Evolutionary conservation across 2,113 vertebrate species (phyloP), one percentile per base, ranked within the genome.

Genomic region (Planiliza haematocheilus): DNA sequence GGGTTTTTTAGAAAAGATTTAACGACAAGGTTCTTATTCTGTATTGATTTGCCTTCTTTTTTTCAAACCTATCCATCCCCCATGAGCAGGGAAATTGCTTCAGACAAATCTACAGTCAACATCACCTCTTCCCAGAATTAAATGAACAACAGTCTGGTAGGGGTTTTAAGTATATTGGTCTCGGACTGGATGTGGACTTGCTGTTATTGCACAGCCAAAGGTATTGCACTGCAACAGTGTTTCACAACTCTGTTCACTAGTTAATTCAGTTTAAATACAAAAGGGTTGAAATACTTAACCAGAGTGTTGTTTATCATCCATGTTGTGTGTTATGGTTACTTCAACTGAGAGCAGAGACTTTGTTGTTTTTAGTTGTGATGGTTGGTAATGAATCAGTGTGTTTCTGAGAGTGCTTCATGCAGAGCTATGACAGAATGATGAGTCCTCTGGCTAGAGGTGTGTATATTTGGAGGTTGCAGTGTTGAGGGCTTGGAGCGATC

Each of bases 321-420:
- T 13, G 30, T n/a, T 48, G 51, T 57, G 55, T 59, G 39, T 39
- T 21, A 16, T 43, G 9, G 7, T 30, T 56, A 57, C 61, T 73
- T 86, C 38, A 66, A 37, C 9, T 12, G 53, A 72, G 43, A 38
- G 16, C 0, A 1, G 39, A 62, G 24, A 30, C 24, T 70, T 51
- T 72, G 24, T 70, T 66, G 51, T 43, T 74, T 73, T 60, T 14
- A 68, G 18, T 17, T 58, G 53, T 61, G 50, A 42, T 53, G 42
- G 60, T 66, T 53, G 55, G 39, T 51, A 51, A 46, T 68, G 36
- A 43, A 64, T 55, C 17, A 30, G 18, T 46, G 16, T 52, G 61
- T 61, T 55, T 41, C 5, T 42, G 52, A 57, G 56, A 16, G 61
- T 16, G 46, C 50, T 72, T 75, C 34, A 16, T 16, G 14, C 9